Evolutionary conservation across 2,797 vertebrate genomes (phyloP).

Genomic region (Corythornis leucogaster): DNA sequence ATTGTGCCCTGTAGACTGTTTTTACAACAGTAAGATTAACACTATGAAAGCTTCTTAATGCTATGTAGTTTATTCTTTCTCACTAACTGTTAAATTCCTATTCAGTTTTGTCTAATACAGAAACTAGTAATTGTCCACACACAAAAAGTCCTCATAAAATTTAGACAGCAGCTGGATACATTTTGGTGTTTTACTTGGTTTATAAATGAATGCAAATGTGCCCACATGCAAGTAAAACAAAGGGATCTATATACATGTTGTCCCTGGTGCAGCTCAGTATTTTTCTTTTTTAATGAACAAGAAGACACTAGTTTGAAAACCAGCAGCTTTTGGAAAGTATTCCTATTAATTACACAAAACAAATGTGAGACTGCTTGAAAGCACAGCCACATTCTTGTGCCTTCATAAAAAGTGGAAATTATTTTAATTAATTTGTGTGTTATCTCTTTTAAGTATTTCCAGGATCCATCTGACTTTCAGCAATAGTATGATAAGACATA

Average conservation of each 20-base stretch:
- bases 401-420: constrained; percentile 50
- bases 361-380: constrained; percentile 29
- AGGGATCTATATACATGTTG: background rate
- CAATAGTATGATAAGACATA: constrained; percentile 1
- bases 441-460: constrained; percentile 43
- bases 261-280: accelerated
- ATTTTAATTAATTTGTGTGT: constrained; percentile 61
- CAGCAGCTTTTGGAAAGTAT: background rate
- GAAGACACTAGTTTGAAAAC: background rate
- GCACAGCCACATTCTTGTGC: constrained; percentile 22
- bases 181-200: background rate
- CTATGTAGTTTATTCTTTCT: background rate
- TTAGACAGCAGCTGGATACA: background rate
- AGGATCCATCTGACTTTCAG: constrained; percentile 30
- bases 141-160: background rate
- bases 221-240: background rate
- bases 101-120: background rate
- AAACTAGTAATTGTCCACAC: background rate
- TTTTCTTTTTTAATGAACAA: background rate
- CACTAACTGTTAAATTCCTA: background rate
- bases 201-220: background rate
- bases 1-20: background rate
- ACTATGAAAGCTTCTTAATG: background rate
- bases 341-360: background rate
- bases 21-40: background rate